Percentiles rank a stretch among this genome's conserved stretches.
These are phyloP conservation scores for Nesidiocoris tenuis DNA, from an alignment of 2,888 invertebrate genomes.

Conservation along the genomic window DNA sequence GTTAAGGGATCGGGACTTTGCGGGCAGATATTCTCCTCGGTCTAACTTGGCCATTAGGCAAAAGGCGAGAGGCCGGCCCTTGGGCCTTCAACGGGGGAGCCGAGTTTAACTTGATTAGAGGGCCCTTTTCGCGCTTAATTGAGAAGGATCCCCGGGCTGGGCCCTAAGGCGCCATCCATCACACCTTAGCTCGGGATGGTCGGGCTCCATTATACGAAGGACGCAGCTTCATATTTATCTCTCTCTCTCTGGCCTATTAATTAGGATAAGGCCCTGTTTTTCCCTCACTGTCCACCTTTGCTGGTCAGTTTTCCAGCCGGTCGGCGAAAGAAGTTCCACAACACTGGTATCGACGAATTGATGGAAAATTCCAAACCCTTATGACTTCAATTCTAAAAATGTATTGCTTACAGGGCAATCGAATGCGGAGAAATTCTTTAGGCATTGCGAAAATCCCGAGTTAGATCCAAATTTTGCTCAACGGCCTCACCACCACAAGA, in stretches of 20 bases:
- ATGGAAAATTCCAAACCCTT: too few relatives aligned
- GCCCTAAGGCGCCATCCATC: constrained; percentile 40
- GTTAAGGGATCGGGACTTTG: not conserved
- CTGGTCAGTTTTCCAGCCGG: not conserved
- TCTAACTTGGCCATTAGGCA: constrained; percentile 29
- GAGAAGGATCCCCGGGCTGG: constrained; percentile 27
- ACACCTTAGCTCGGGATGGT: constrained; percentile 12
- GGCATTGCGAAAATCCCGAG: too few relatives aligned
- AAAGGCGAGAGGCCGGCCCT: constrained; percentile 17
- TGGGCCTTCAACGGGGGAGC: constrained; percentile 1
- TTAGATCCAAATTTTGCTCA: too few relatives aligned
- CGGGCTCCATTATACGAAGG: not conserved
- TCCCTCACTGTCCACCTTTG: not conserved
- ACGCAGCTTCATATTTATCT: not conserved
- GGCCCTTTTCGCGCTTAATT: constrained; percentile 27
- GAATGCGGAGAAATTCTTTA: too few relatives aligned
- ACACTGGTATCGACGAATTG: too few relatives aligned
- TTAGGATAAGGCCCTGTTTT: constrained; percentile 15
- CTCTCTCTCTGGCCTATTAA: constrained; percentile 14
- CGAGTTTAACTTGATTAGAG: constrained; percentile 36
- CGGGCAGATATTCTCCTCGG: not conserved
- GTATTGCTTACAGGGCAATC: too few relatives aligned
- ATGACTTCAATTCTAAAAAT: too few relatives aligned
- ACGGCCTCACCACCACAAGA: too few relatives aligned
- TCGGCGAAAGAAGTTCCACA: too few relatives aligned